phyloP scores from a whole-genome alignment of 2,888 invertebrate species.

The Hipparchia sbordonii region DNA sequence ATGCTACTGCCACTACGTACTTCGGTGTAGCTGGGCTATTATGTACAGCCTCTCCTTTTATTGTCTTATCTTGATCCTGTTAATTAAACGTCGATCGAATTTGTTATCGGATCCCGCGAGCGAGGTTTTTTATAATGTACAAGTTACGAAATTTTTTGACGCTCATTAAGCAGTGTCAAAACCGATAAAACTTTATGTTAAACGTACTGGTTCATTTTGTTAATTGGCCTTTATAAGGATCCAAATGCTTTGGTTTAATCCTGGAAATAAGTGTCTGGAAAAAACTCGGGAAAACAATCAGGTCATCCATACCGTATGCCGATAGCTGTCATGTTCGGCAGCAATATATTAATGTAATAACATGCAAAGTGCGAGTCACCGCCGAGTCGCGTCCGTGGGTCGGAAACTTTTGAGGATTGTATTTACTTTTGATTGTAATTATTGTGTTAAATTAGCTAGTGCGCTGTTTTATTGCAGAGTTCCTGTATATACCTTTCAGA shows the following conservation, averaged over 20 bases:
- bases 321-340: background rate
- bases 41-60: background rate
- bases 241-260: background rate
- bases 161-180: constrained; percentile 11
- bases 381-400: too few species aligned
- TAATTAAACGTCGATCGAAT: constrained; percentile 10
- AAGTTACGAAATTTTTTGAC: constrained; percentile 4
- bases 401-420: too few species aligned
- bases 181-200: constrained; percentile 10
- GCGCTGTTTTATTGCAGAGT: too few species aligned
- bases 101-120: background rate
- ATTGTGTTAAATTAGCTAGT: too few species aligned
- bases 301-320: background rate
- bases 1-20: too few species aligned
- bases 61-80: background rate
- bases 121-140: constrained; percentile 6
- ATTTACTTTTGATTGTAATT: too few species aligned
- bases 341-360: background rate
- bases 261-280: background rate
- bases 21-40: too few species aligned
- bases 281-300: background rate
- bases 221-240: background rate
- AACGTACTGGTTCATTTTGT: constrained; percentile 3
- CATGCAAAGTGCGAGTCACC: too few species aligned
- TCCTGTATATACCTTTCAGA: too few species aligned